Evolutionary conservation across 1,140 invertebrate genomes (phyloP), one percentile per base, ranked within the genome.

Genomic region (Pseudomyrmex dendroicus): DNA sequence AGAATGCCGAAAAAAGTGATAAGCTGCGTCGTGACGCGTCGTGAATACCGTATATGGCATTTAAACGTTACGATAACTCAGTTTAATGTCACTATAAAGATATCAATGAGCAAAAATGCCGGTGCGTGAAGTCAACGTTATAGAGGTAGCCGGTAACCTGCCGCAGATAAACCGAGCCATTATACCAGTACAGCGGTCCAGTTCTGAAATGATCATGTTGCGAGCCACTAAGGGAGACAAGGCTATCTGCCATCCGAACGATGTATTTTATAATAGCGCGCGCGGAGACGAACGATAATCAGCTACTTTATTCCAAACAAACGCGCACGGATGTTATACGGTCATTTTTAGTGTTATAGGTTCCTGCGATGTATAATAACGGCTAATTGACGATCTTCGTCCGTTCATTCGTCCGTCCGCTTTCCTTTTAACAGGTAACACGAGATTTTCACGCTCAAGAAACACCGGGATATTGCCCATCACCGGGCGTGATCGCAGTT

Each of bases 11-110:
- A 35, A 73, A 59, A 86, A 85, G 85, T 57, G 54, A 25, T 56
- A 66, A 88, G 76, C 61, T 52, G 25, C 62, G 54, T 78, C 68
- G 83, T 66, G 87, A 84, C 84, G 84, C 89, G 85, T 84, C 84
- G 86, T 86, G 88, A 90, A 89, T 72, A 61, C 25, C 25, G 35
- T 10, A 52, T 84, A 87, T 48, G 73, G 50, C 48, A 66, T 68
- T 88, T 85, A 82, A 89, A 88, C 83, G 73, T 86, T 54, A 25
- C 63, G 73, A 77, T 88, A 88, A 88, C 85, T 46, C 17, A 73
- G 73, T 54, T 88, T 88, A 87, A 88, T 67, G 56, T 74, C 59
- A 25, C 73, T 63, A 57, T 88, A 88, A 88, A 88, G 84, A 88
- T 88, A 88, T 56, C 86, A 52, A 76, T 73, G 83, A 17, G 57